Base-by-base conservation (phyloP, 1,140 invertebrate genomes). In the Caenorhabditis brenneri region DNA sequence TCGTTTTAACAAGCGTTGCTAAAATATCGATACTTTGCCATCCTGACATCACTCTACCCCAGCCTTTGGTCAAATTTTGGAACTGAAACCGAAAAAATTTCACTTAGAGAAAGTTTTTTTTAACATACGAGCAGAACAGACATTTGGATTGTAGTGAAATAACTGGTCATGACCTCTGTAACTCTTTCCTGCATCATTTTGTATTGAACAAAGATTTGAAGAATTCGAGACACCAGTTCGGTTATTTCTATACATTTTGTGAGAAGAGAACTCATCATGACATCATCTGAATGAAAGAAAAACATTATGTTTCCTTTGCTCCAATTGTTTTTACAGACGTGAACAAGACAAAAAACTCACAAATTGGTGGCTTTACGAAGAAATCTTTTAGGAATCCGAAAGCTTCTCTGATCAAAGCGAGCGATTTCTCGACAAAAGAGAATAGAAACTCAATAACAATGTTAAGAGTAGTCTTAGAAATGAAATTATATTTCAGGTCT, bases 121-220 rank as follows among this genome's bases (percentile, higher is more conserved):
- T 29, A 10, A 53, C 49, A 22, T 36, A 81, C 80, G 31, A 82
- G 33, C 2, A 65, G 10, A 48, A 69, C 81, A n/a, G 58, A 42
- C 33, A 60, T 60, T 31, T 74, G 55, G 27, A 82, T 55, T 7
- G 81, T 82, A 31, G 81, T 46, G 42, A 82, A 82, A 29, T 65
- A 82, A 19, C 22, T 69, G 3, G 81, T 82, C 5, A 82, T 19
- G 3, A 82, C 19, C 22, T 65, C 60, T n/a, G 60, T 51, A 9
- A 82, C 36, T 42, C 81, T 22, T 33, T 82, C 81, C n/a, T 82
- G 55, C 27, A 65, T 36, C 46, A 69, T 51, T 48, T 82, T 48
- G 81, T 65, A 82, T 46, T 82, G 81, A 19, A 51, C 60, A 42
- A 65, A 60, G 24, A 82, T 22, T 58, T 46, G 36, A 24, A 82